Evolutionary conservation across 2,888 invertebrate genomes (phyloP), one percentile per base, ranked within the genome.

Genomic region (Glaucopsyche alexis): DNA sequence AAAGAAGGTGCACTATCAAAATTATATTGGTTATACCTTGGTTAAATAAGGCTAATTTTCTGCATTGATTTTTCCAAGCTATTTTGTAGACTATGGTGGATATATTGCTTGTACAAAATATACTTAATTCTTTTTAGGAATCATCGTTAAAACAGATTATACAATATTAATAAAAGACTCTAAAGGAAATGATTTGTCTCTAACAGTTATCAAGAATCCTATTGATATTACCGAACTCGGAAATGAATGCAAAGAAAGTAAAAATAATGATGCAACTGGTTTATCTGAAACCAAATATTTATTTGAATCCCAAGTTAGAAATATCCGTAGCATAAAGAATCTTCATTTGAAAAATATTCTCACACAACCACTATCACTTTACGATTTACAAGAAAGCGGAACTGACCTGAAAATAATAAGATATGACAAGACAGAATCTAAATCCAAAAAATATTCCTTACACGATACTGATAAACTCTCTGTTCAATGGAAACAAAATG

Each of bases 151-250:
- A 77, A 83, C 83, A 72, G 78, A 87, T 77, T 83, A 88, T 7
- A 81, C 87, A 16, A 84, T 87, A 71, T 79, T 81, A 72, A 67
- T 87, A 60, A 87, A 86, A 82, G 83, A 83, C 40, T 85, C 85
- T 60, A 84, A 87, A 40, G 90, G 87, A 52, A 79, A 74, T 52
- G 81, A 84, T 38, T 83, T 86, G 72, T 83, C 79, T 78, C 77
- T 90, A 14, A 82, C 81, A 50, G 38, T 90, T 1, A 81, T 90
- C 13, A 85, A 84, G 77, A 80, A 77, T 50, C 89, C 89, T 0
- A 88, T 90, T 75, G 52, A 81, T 42, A 80, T 89, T 49, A 77
- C 82, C 29, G 79, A 78, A 47, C 77, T 90, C 13, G 76, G 79
- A 76, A 83, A 78, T 71, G 81, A 83, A 79, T 16, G 80, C 16